Evolutionary conservation across 2,113 vertebrate species (phyloP), one percentile per base, ranked within the genome.

Genomic region (Zapornia atra): DNA sequence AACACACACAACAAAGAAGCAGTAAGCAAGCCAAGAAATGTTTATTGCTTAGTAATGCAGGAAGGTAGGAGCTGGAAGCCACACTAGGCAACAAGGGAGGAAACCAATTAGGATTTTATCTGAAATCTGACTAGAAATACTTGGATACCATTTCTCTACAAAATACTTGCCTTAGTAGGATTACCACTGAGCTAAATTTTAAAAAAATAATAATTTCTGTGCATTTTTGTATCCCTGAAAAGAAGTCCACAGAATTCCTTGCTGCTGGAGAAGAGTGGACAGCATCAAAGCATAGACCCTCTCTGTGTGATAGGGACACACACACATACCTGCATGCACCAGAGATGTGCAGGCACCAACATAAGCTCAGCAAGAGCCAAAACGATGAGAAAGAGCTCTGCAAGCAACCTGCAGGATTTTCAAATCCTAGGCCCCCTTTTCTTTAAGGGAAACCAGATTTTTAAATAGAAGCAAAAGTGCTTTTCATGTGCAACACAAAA

Each of bases 21-120:
- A 64, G 72, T 7, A 31, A 64, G 86, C 31, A 38, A 79, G 94
- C 84, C 92, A 96, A 87, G 90, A 94, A 76, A 87, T 46, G 68
- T 65, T 92, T 82, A 94, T 76, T 57, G 90, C 91, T 85, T 50
- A 57, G 81, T 57, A 96, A 82, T 70, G 82, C 76, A 88, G 2
- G 0, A 75, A 93, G 93, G 88, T 77, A 63, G 71, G 56, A 86
- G 82, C 70, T 86, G 40, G 71, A 83, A 96, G 79, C 59, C 90
- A 77, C 81, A 54, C 54, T 6, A 77, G 79, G 77, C 7, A 2
- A 70, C 44, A 71, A 63, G 6, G 82, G 75, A 90, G 68, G 87
- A 90, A 93, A 80, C 12, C 71, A 90, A 88, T 80, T 72, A 76
- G 82, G 63, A 80, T 69, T 92, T 89, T 29, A 76, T 76, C 59